Conservation (phyloP, 1,140 invertebrate species). For the Bradysia coprophila region DNA sequence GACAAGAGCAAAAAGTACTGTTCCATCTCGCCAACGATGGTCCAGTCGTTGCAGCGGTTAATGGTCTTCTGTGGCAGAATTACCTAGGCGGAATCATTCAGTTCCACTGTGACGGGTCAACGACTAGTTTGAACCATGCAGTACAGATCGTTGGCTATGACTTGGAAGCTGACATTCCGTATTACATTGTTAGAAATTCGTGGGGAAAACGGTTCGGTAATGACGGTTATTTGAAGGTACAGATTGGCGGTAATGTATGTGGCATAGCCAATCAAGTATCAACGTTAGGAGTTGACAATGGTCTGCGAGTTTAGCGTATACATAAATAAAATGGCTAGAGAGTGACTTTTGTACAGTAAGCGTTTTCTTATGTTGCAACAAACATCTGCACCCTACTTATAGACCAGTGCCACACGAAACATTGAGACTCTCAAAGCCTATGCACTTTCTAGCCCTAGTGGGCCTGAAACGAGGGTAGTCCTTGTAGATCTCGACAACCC, state of each 20-base stretch:
- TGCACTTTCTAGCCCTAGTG: too few species aligned
- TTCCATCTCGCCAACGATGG: conserved; percentile 42
- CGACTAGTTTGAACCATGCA: conserved; percentile 57
- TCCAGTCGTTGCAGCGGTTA: conserved; percentile 60
- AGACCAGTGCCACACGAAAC: too few species aligned
- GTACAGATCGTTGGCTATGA: conserved; percentile 77
- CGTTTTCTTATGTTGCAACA: too few species aligned
- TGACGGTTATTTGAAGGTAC: conserved; percentile 59
- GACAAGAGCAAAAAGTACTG: conserved; percentile 45
- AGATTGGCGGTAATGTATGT: conserved; percentile 60
- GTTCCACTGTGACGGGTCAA: conserved; percentile 48
- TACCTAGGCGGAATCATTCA: conserved; percentile 75
- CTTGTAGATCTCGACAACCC: too few species aligned
- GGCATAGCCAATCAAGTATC: conserved; percentile 38
- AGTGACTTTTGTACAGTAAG: too few species aligned
- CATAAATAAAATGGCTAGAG: too few species aligned
- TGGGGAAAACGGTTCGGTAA: conserved; percentile 64
- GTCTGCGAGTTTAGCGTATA: too few species aligned
- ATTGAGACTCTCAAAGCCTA: too few species aligned
- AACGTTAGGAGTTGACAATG: conserved; percentile 12
- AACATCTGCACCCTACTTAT: too few species aligned
- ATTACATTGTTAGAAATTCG: conserved; percentile 73
- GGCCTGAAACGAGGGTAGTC: too few species aligned
- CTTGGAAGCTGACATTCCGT: conserved; percentile 44
- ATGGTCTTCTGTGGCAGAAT: conserved; percentile 73